phyloP scores from a whole-genome alignment of 2,113 vertebrate genomes.

The Chionodraco myersi region DNA sequence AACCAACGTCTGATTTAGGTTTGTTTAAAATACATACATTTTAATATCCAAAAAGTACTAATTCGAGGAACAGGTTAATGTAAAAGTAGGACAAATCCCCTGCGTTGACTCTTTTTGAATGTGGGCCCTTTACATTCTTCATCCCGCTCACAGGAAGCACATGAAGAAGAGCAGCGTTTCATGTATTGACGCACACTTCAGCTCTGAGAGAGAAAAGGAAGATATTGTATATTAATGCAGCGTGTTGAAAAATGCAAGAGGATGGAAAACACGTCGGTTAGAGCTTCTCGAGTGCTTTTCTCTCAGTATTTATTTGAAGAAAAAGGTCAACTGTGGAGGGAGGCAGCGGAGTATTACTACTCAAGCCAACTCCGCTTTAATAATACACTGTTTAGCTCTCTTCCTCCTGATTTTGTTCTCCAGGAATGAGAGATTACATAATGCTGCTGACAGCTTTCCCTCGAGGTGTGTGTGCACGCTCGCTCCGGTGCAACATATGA shows the following conservation, averaged over 20 bases:
- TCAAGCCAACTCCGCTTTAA: conserved; percentile 41
- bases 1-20: no score
- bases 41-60: no score
- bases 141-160: conserved; percentile 23
- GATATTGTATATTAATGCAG: conserved; percentile 18
- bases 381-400: conserved; percentile 47
- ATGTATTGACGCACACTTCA: conserved; percentile 8
- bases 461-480: conserved; percentile 24
- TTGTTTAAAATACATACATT: no score
- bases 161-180: neutral
- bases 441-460: conserved; percentile 46
- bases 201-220: neutral
- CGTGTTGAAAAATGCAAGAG: conserved; percentile 18
- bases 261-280: neutral
- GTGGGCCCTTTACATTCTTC: neutral
- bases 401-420: conserved; percentile 50
- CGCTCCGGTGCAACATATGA: neutral
- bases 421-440: conserved; percentile 64
- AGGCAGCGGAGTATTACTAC: neutral
- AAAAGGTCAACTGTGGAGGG: conserved; percentile 25
- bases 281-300: neutral
- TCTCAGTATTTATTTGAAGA: conserved; percentile 26
- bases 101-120: no score
- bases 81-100: no score
- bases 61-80: no score